These are phyloP conservation scores for Eupeodes latifasciatus DNA, from an alignment of 2,888 invertebrate species.

Conservation along the genomic window DNA sequence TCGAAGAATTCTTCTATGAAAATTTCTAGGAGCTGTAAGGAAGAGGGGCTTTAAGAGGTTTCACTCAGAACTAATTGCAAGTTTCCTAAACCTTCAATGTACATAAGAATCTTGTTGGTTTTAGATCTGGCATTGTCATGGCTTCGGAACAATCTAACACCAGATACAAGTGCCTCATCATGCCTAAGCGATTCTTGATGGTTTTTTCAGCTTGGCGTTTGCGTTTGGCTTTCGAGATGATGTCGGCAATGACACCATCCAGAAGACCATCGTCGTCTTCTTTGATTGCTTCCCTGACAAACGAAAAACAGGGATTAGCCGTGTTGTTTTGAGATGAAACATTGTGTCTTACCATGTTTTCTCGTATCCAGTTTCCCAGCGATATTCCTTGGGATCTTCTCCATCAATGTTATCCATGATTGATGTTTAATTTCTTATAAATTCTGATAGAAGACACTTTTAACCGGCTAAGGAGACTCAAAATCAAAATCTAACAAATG, in stretches of 20 bases:
- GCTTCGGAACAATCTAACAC: slow-evolving; percentile 97
- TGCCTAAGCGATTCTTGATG: slow-evolving; percentile 93
- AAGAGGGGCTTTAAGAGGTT: background rate
- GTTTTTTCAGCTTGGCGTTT: slow-evolving; percentile 89
- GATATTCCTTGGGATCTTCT: slow-evolving; percentile 94
- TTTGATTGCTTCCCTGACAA: slow-evolving; percentile 95
- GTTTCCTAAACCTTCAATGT: slow-evolving; percentile 90
- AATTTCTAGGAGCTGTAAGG: slow-evolving; percentile 91
- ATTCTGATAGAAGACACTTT: background rate
- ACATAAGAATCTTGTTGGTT: slow-evolving; percentile 95
- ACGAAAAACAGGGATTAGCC: slow-evolving; percentile 4
- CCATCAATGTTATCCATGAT: slow-evolving; percentile 86
- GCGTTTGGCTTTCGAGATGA: slow-evolving; percentile 94
- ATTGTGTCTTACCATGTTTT: slow-evolving; percentile 91
- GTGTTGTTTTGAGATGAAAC: background rate
- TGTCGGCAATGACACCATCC: slow-evolving; percentile 95
- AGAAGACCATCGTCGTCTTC: slow-evolving; percentile 98
- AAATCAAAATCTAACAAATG: background rate
- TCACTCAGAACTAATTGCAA: background rate
- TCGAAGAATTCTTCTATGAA: slow-evolving; percentile 99
- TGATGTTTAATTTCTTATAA: background rate
- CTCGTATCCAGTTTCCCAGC: slow-evolving; percentile 98
- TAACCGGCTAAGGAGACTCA: background rate
- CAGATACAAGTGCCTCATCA: slow-evolving; percentile 98
- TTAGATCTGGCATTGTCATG: slow-evolving; percentile 97